phyloP scores from a whole-genome alignment of 2,113 vertebrate genomes.

The Toxotes chatareus region DNA sequence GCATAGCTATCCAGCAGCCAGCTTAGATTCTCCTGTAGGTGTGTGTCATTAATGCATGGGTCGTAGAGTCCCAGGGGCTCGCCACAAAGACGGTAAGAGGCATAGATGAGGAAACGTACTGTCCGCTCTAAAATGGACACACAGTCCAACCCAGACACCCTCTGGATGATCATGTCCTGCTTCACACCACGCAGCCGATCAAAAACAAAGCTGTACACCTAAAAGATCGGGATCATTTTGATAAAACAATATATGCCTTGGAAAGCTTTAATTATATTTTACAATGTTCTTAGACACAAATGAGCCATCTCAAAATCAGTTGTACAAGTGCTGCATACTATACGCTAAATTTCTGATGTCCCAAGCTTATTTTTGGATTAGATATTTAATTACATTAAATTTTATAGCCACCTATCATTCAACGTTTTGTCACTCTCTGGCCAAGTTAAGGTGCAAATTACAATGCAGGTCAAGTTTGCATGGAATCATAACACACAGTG shows the following conservation, averaged over 20 bases:
- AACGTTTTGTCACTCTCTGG: neutral
- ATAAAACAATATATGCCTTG: neutral
- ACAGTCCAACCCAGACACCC: slow-evolving; percentile 74
- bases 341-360: neutral
- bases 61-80: slow-evolving; percentile 79
- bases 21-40: slow-evolving; percentile 85
- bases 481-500: neutral
- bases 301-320: neutral
- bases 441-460: neutral
- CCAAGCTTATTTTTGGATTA: neutral
- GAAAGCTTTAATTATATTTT: neutral
- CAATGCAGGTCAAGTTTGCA: neutral
- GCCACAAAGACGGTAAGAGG: slow-evolving; percentile 83
- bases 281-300: neutral
- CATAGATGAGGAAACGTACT: slow-evolving; percentile 87
- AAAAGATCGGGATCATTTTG: neutral
- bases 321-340: neutral
- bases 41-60: slow-evolving; percentile 82
- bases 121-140: slow-evolving; percentile 85
- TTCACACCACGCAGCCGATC: slow-evolving; percentile 90
- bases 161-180: slow-evolving; percentile 90
- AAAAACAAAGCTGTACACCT: slow-evolving; percentile 87
- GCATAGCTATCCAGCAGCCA: slow-evolving; percentile 89
- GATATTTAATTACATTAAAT: neutral
- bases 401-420: neutral